These are phyloP conservation scores for Dromaius novaehollandiae DNA, from an alignment of 2,113 vertebrate genomes.

Conservation along the genomic window DNA sequence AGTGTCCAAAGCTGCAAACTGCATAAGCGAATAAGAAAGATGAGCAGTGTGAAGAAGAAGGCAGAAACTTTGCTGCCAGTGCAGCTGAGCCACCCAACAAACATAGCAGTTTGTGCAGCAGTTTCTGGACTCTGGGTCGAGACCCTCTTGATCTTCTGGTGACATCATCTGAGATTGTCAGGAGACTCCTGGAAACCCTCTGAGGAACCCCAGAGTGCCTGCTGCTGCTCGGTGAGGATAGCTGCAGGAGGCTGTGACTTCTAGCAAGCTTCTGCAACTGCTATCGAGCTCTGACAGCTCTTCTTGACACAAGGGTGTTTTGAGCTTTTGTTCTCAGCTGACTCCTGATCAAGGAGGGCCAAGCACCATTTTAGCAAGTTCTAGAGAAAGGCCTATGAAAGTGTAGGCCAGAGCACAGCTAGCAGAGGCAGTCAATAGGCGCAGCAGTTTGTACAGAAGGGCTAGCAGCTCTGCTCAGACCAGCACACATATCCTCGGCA, in stretches of 20 bases:
- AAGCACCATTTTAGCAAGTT: not conserved
- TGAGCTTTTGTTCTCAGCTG: not conserved
- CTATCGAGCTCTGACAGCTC: not conserved
- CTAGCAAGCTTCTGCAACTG: too few relatives aligned
- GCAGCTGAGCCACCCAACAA: not conserved
- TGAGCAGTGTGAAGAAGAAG: not conserved
- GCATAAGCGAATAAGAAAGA: not conserved
- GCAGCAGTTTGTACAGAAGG: not conserved
- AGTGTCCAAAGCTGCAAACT: not conserved
- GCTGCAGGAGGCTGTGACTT: too few relatives aligned
- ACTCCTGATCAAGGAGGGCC: not conserved
- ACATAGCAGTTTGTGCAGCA: not conserved
- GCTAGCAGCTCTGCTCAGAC: not conserved
- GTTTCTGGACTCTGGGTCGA: not conserved
- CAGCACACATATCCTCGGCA: not conserved
- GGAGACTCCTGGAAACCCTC: not conserved
- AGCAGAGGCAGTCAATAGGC: too few relatives aligned
- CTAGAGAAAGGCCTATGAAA: not conserved
- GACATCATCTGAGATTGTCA: not conserved
- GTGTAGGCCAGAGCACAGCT: not conserved
- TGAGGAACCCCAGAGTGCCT: not conserved
- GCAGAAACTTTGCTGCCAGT: not conserved
- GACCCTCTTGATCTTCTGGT: not conserved
- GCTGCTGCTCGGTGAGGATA: not conserved
- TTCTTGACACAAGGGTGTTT: not conserved